Conservation (phyloP, 1,140 invertebrate species). For the Chrysopa pallens region DNA sequence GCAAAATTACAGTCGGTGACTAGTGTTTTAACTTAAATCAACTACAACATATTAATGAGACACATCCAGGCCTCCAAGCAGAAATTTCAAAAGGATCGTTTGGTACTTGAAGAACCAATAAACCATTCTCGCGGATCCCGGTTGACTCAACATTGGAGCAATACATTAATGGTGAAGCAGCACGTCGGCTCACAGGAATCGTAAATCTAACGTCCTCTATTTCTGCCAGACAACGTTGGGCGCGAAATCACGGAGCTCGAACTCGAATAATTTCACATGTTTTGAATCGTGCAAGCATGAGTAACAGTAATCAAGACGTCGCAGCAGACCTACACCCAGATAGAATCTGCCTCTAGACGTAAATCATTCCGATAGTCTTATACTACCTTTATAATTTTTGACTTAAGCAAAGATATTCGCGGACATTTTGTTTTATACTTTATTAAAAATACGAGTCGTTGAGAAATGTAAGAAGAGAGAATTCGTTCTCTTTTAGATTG, state of each 20-base stretch:
- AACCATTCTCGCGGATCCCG: slow-evolving; percentile 4
- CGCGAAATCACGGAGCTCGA: slow-evolving; percentile 5
- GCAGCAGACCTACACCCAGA: slow-evolving; percentile 3
- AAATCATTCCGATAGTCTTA: too few relatives aligned
- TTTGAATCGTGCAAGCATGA: slow-evolving; percentile 1
- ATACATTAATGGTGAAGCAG: slow-evolving; percentile 5
- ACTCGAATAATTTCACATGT: slow-evolving; percentile 4
- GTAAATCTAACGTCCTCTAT: slow-evolving; percentile 5
- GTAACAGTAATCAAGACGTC: slow-evolving; percentile 2
- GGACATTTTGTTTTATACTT: too few relatives aligned
- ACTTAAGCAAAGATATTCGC: too few relatives aligned
- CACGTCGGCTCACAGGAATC: slow-evolving; percentile 4
- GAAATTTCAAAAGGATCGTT: slow-evolving; percentile 1
- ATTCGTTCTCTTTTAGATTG: too few relatives aligned
- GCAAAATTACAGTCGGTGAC: slow-evolving; percentile 4
- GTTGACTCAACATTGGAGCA: slow-evolving; percentile 8
- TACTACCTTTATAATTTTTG: too few relatives aligned
- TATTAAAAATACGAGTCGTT: too few relatives aligned
- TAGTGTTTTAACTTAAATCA: neutral
- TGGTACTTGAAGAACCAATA: slow-evolving; percentile 1
- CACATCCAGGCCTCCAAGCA: slow-evolving; percentile 2
- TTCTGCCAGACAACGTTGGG: slow-evolving; percentile 8
- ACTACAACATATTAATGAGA: too few relatives aligned
- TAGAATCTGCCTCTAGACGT: too few relatives aligned
- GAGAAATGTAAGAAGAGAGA: too few relatives aligned